These are phyloP conservation scores for Pygmarrhopalites habei DNA, from an alignment of 1,140 invertebrate species.

Conservation along the genomic window DNA sequence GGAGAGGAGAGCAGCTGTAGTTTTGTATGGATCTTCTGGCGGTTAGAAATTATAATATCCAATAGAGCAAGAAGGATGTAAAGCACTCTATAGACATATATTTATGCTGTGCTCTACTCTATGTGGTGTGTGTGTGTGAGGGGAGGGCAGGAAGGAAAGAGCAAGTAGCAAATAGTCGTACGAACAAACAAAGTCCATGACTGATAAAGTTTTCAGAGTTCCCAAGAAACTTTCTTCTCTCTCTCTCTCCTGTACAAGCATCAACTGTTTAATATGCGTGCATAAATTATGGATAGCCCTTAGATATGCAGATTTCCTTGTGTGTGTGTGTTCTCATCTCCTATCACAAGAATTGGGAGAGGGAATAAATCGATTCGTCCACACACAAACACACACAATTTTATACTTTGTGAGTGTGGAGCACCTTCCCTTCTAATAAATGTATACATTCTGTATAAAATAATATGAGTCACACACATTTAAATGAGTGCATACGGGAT, in stretches of 20 bases:
- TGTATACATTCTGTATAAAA: not conserved
- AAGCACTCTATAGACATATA: too few relatives aligned
- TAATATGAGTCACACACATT: not conserved
- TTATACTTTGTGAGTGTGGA: not conserved
- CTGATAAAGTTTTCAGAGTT: constrained; percentile 5
- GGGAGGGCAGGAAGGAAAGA: too few relatives aligned
- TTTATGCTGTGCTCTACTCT: too few relatives aligned
- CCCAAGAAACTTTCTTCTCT: constrained; percentile 24
- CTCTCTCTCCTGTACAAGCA: constrained; percentile 6
- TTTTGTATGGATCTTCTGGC: too few relatives aligned
- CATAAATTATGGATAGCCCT: constrained; percentile 37
- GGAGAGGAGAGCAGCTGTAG: not conserved
- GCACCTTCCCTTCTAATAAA: not conserved
- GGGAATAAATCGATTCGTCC: constrained; percentile 34
- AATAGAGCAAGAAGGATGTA: too few relatives aligned
- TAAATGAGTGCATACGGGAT: not conserved
- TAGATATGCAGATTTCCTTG: constrained; percentile 38
- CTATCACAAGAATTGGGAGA: not conserved
- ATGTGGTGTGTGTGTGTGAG: too few relatives aligned
- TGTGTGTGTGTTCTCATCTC: not conserved
- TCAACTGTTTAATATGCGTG: constrained; percentile 35
- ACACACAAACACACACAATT: not conserved
- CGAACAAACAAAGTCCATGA: too few relatives aligned
- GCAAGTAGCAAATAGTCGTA: too few relatives aligned
- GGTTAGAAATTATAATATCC: constrained; percentile 2